Base-by-base conservation (phyloP, 2,888 invertebrate species). In the Hybos culiciformis region DNA sequence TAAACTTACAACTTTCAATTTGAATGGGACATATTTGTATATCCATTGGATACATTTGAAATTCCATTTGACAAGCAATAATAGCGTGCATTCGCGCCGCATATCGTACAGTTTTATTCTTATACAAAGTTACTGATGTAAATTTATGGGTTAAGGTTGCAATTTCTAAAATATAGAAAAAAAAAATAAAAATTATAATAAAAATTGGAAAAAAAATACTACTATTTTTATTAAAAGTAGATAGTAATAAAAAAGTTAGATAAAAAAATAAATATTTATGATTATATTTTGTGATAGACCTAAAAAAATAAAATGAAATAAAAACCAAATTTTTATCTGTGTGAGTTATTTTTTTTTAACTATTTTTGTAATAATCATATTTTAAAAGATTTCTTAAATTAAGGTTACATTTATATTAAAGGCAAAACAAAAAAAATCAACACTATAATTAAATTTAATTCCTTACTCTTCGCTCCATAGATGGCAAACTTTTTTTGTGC, bases 1-100 rank as follows among this genome's bases (percentile, higher is more conserved):
- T n/a, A 37, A 55, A 76, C 84, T 80, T 63, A 86, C 86, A 87
- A 60, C 86, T 87, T 64, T 86, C 85, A 48, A 87, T 80, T 54
- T 80, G 80, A 56, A 86, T 79, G 9, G 84, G 83, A 57, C 86
- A 86, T 26, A 80, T 77, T 71, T 86, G 86, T 54, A 84, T 82
- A 60, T 87, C 86, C 80, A 85, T 82, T 19, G 86, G 86, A 58
- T 86, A 87, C 41, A 83, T 74, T 60, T 83, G 81, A 60, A 86
- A 86, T 60, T 85, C 83, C 83, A 87, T 86, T 67, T 84, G 83
- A 60, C 86, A 87, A 46, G 84, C 85, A 42, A 86, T 80, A 52
- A 84, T 83, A 0, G 84, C 83, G 58, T 85, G 83, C 82, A 87
- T 83, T 49, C 86, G 70, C 1, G 83, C 83, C 5, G 83, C 78